A percentile compares a stretch with the other conserved stretches of the same genome.
Conservation (phyloP, 2,113 vertebrate genomes). For the Rhegmatorhina hoffmannsi region DNA sequence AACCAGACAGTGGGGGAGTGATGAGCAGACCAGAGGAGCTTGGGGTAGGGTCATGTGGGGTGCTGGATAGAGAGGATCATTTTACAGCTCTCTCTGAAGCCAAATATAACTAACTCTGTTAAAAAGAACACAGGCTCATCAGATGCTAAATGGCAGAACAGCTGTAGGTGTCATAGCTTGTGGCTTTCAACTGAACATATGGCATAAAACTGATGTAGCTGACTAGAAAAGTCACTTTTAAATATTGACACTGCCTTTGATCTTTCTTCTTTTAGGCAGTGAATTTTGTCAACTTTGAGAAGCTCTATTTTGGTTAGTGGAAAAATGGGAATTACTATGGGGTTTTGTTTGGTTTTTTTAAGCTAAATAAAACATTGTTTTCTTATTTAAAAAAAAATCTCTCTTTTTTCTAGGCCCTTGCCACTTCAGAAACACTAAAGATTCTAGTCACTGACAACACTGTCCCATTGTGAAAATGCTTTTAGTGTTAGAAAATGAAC, state of each 20-base stretch:
- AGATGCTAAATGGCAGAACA: constrained; percentile 49
- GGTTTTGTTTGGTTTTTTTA: not conserved
- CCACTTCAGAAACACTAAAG: not conserved
- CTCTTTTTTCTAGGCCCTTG: not conserved
- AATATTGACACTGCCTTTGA: constrained; percentile 50
- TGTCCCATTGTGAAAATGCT: not conserved
- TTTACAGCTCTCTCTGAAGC: constrained; percentile 31
- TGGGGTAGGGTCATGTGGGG: not conserved
- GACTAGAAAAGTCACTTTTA: constrained; percentile 20
- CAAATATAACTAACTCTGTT: constrained; percentile 49
- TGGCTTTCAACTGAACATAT: constrained; percentile 13
- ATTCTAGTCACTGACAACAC: not conserved
- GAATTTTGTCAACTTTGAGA: constrained; percentile 10
- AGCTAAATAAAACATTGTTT: not conserved
- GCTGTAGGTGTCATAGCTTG: constrained; percentile 50
- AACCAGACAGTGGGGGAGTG: fast-evolving
- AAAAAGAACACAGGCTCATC: constrained; percentile 18
- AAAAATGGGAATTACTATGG: not conserved
- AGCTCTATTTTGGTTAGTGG: not conserved
- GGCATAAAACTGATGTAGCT: not conserved
- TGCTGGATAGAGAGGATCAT: not conserved
- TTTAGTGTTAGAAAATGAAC: not conserved
- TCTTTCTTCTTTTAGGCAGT: constrained; percentile 8
- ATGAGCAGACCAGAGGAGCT: not conserved
- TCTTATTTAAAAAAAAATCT: not conserved